phyloP scores from a whole-genome alignment of 2,797 vertebrate genomes.

The Arremon brunneinucha region DNA sequence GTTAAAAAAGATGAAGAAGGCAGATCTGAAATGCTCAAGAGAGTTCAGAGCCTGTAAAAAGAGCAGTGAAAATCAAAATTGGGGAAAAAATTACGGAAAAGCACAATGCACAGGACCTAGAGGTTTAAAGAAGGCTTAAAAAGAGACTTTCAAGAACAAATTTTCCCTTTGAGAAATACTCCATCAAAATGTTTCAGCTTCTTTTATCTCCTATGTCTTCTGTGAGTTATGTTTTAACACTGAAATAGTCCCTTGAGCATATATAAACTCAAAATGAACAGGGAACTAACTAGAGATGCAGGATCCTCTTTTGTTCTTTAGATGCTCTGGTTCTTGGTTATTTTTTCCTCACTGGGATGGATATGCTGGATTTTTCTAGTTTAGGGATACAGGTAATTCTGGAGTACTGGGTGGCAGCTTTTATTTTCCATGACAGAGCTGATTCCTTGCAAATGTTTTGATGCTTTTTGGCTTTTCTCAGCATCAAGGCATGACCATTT shows the following conservation, averaged over 20 bases:
- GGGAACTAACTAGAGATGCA: neutral
- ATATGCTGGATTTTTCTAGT: neutral
- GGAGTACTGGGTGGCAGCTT: neutral
- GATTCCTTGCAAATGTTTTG: neutral
- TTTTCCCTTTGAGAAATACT: slow-evolving; percentile 65
- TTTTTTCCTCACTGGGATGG: neutral
- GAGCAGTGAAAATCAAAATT: slow-evolving; percentile 38
- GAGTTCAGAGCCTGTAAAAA: slow-evolving; percentile 49
- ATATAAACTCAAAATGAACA: neutral
- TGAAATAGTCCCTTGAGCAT: slow-evolving; percentile 47
- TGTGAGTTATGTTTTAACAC: slow-evolving; percentile 38
- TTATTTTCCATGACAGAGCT: neutral
- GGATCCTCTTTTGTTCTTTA: neutral
- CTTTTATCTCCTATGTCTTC: slow-evolving; percentile 62
- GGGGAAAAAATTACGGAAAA: neutral
- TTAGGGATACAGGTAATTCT: neutral
- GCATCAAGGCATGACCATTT: neutral
- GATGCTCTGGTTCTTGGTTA: neutral
- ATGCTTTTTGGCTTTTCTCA: neutral
- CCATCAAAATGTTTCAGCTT: slow-evolving; percentile 51
- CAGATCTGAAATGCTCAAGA: slow-evolving; percentile 44
- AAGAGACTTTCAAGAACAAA: slow-evolving; percentile 58
- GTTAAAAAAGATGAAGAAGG: neutral
- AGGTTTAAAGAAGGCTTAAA: slow-evolving; percentile 40
- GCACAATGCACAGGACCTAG: slow-evolving; percentile 19